These are phyloP conservation scores for Heptranchias perlo DNA, from an alignment of 2,113 vertebrate species.

Conservation along the genomic window DNA sequence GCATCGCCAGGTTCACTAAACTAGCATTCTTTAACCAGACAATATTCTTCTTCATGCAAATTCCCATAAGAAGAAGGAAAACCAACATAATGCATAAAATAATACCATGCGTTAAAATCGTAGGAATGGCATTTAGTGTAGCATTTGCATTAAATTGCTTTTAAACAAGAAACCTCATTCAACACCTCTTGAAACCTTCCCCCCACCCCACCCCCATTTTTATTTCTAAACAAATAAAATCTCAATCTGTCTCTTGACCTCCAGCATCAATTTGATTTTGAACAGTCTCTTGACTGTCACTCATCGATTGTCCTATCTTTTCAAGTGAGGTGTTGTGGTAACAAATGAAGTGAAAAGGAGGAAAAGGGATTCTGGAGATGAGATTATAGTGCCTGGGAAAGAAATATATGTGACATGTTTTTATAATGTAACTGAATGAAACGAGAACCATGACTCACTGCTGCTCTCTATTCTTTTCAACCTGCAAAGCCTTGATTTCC, in stretches of 20 bases:
- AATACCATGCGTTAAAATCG: neutral
- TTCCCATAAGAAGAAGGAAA: neutral
- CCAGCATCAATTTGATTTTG: neutral
- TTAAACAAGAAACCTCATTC: neutral
- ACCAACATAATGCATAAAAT: neutral
- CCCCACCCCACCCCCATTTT: neutral
- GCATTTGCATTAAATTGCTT: neutral
- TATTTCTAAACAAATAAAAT: constrained; percentile 5
- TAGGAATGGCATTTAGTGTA: neutral
- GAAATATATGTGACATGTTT: neutral
- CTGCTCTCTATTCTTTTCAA: neutral
- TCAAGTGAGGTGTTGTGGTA: neutral
- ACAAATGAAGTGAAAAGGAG: neutral
- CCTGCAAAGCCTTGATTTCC: neutral
- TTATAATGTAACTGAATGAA: neutral
- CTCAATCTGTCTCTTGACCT: neutral
- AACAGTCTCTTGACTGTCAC: constrained; percentile 25
- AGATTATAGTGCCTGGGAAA: neutral
- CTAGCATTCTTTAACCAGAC: neutral
- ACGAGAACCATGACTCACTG: neutral
- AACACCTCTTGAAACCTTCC: neutral
- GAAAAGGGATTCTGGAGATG: neutral
- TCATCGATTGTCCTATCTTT: neutral
- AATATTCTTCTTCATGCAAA: neutral
- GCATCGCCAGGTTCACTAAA: neutral